Percentiles rank a stretch among this genome's conserved stretches.
These are phyloP conservation scores for Chirona hameri DNA, from an alignment of 2,888 invertebrate species.

Conservation along the genomic window DNA sequence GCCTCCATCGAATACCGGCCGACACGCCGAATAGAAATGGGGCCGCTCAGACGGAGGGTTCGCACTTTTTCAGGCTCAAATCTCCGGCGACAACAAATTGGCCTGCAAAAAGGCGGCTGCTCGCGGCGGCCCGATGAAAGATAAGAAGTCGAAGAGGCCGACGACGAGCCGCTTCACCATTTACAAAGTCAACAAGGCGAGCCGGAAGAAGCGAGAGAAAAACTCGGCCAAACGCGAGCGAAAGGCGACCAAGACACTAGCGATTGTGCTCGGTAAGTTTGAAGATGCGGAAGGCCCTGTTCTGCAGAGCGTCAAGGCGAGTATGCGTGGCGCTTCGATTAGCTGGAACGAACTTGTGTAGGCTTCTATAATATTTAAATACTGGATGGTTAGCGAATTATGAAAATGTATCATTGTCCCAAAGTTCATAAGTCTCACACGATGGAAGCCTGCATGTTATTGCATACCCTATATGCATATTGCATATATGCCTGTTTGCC, in stretches of 20 bases:
- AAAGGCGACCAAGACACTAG: slow-evolving; percentile 97
- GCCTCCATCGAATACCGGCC: slow-evolving; percentile 36
- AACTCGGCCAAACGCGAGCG: slow-evolving; percentile 91
- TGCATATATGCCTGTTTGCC: too few species aligned
- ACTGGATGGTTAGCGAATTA: too few species aligned
- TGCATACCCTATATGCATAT: too few species aligned
- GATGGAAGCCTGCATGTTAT: too few species aligned
- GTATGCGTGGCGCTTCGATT: too few species aligned
- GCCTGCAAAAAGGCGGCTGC: slow-evolving; percentile 63
- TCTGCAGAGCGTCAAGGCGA: too few species aligned
- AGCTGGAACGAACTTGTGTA: too few species aligned
- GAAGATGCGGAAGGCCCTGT: not conserved
- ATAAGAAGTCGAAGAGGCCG: slow-evolving; percentile 42
- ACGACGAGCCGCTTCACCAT: slow-evolving; percentile 76
- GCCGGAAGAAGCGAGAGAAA: slow-evolving; percentile 89
- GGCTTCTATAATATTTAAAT: too few species aligned
- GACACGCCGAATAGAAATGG: slow-evolving; percentile 38
- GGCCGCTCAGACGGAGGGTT: slow-evolving; percentile 22
- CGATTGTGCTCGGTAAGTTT: slow-evolving; percentile 91
- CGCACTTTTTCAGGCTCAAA: not conserved
- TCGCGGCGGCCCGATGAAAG: slow-evolving; percentile 45
- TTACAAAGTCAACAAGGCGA: slow-evolving; percentile 89
- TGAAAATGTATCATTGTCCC: too few species aligned
- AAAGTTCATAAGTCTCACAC: too few species aligned
- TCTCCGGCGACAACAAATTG: slow-evolving; percentile 42